A percentile compares a stretch with the other conserved stretches of the same genome.
Conservation (phyloP, 2,797 vertebrate species). For the Coranthus polyacanthus region DNA sequence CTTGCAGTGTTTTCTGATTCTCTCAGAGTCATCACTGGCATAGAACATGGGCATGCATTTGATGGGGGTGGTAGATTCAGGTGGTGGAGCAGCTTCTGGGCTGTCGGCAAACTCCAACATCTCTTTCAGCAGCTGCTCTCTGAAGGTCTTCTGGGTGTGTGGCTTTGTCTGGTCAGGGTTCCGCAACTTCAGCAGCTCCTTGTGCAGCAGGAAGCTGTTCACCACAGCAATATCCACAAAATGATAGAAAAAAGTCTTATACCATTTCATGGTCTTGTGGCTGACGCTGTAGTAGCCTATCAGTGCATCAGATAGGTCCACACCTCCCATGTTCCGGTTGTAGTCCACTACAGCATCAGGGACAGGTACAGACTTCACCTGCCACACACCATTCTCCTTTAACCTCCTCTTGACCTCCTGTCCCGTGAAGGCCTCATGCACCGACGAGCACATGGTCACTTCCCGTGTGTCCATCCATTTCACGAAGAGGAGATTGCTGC, state of each 20-base stretch:
- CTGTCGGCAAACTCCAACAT: neutral
- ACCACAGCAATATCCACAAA: neutral
- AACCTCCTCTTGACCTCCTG: neutral
- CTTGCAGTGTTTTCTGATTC: no score
- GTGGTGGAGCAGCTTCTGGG: no score
- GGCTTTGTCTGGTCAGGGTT: neutral
- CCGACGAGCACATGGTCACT: neutral
- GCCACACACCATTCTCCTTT: neutral
- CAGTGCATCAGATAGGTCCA: neutral
- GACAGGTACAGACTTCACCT: neutral
- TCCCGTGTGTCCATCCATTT: neutral
- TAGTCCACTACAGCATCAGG: neutral
- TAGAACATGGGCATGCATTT: neutral
- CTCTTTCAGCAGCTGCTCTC: neutral
- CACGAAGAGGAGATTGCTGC: neutral
- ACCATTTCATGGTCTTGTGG: neutral
- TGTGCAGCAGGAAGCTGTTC: neutral
- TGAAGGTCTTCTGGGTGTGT: neutral
- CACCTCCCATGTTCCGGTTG: neutral
- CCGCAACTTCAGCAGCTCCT: neutral
- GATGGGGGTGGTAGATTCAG: no score
- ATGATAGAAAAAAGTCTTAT: neutral
- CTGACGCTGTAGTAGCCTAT: neutral
- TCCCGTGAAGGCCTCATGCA: neutral
- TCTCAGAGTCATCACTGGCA: no score